Conservation (phyloP, 1,140 invertebrate genomes). For the Leptinotarsa texana region DNA sequence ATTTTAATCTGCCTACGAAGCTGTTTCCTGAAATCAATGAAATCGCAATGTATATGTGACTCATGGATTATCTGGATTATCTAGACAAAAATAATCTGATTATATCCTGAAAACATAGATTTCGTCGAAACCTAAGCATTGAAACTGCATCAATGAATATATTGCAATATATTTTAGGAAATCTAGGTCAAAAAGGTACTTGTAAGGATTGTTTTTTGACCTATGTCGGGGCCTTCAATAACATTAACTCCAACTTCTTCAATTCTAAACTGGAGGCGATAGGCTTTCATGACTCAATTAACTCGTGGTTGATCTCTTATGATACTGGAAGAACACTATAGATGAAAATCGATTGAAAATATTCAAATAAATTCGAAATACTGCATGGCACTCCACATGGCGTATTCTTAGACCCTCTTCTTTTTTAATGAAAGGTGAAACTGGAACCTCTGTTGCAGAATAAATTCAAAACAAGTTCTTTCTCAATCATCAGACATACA, state of each 20-base stretch:
- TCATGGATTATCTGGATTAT: not conserved
- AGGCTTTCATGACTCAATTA: not conserved
- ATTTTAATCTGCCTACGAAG: not conserved
- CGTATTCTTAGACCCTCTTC: not conserved
- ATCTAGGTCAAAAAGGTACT: not conserved
- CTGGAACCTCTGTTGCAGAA: not conserved
- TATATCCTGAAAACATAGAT: not conserved
- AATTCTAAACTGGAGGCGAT: not conserved
- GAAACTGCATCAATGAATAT: not conserved
- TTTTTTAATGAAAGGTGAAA: not conserved
- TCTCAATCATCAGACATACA: too few species aligned
- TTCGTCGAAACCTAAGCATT: not conserved
- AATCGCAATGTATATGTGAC: constrained; percentile 1
- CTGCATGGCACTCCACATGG: not conserved
- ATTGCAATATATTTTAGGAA: not conserved
- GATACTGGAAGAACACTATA: not conserved
- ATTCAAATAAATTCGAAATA: not conserved
- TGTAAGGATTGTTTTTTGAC: not conserved
- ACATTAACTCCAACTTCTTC: not conserved
- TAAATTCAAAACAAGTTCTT: too few species aligned
- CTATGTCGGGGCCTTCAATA: not conserved
- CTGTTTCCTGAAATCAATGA: not conserved
- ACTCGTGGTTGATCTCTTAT: not conserved
- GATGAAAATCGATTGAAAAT: not conserved
- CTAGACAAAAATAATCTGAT: not conserved